Conservation (phyloP, 2,888 invertebrate species). For the Electrophaes corylata region DNA sequence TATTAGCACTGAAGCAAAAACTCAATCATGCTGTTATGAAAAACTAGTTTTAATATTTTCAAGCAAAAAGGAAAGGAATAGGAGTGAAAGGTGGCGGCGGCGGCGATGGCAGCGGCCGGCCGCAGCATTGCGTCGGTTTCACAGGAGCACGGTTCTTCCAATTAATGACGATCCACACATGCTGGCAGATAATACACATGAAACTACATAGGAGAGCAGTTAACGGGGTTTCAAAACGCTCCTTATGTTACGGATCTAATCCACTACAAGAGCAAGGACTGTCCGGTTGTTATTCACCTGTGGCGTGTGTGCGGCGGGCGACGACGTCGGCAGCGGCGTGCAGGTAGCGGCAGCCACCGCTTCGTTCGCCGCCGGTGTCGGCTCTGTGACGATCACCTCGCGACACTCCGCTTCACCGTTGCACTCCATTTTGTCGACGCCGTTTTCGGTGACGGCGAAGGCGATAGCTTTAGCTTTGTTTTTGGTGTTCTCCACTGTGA, state of each 20-base stretch:
- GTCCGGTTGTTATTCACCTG: conserved; percentile 76
- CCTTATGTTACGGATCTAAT: conserved; percentile 69
- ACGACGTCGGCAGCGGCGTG: conserved; percentile 36
- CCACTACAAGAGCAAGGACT: conserved; percentile 75
- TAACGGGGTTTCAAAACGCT: conserved; percentile 64
- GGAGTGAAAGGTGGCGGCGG: conserved; percentile 46
- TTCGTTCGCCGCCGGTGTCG: background rate
- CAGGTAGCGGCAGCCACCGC: conserved; percentile 35
- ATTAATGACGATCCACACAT: conserved; percentile 73
- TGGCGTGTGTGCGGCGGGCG: conserved; percentile 41
- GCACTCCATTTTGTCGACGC: conserved; percentile 49
- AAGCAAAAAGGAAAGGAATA: conserved; percentile 52
- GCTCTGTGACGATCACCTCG: background rate
- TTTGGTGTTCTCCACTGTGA: conserved; percentile 51
- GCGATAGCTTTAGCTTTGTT: conserved; percentile 49
- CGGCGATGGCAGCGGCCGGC: conserved; percentile 21
- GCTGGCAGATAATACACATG: conserved; percentile 75
- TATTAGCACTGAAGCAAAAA: conserved; percentile 67
- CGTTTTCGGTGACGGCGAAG: conserved; percentile 44
- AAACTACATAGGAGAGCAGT: conserved; percentile 72
- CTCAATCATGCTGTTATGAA: conserved; percentile 57
- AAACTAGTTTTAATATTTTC: conserved; percentile 35
- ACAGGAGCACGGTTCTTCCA: conserved; percentile 55
- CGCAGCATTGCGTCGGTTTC: conserved; percentile 29
- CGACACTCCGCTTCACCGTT: conserved; percentile 51